Evolutionary conservation across 2,113 vertebrate genomes (phyloP).

Genomic region (Uropsilus gracilis): DNA sequence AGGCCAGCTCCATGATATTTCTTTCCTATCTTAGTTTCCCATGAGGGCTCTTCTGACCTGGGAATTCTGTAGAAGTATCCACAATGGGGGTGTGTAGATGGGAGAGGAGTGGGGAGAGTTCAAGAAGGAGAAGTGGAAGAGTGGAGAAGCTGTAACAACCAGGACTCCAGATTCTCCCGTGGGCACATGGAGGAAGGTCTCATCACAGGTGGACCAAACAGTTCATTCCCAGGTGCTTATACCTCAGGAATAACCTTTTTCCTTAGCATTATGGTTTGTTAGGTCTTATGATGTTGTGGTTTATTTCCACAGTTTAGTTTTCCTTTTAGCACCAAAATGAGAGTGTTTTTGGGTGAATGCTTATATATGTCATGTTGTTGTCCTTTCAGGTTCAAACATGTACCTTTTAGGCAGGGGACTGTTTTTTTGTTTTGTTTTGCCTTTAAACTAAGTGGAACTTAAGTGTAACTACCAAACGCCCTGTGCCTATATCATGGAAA

Average conservation of each 20-base stretch:
- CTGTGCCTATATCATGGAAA: constrained; percentile 12
- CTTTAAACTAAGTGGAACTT: constrained; percentile 68
- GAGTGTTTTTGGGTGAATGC: constrained; percentile 16
- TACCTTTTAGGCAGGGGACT: constrained; percentile 6
- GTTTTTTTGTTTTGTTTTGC: constrained; percentile 26
- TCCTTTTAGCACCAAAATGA: constrained; percentile 28
- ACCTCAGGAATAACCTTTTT: neutral
- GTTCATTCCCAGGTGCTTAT: neutral
- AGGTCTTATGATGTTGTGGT: neutral
- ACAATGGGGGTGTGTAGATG: too few relatives aligned
- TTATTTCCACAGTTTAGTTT: neutral
- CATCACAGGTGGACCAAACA: neutral
- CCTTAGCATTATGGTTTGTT: neutral
- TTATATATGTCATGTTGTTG: constrained; percentile 60
- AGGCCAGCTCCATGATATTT: neutral
- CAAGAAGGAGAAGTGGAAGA: neutral
- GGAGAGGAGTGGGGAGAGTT: neutral
- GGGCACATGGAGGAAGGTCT: neutral
- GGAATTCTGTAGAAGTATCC: neutral
- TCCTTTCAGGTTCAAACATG: constrained; percentile 16
- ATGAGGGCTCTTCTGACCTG: fast-evolving
- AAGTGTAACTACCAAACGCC: constrained; percentile 55
- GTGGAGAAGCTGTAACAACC: fast-evolving
- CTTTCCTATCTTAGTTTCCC: neutral
- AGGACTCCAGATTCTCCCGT: neutral